Percentiles rank a stretch among this genome's conserved stretches.
Conservation (phyloP, 1,140 invertebrate genomes). For the Drosophila baimaii region DNA sequence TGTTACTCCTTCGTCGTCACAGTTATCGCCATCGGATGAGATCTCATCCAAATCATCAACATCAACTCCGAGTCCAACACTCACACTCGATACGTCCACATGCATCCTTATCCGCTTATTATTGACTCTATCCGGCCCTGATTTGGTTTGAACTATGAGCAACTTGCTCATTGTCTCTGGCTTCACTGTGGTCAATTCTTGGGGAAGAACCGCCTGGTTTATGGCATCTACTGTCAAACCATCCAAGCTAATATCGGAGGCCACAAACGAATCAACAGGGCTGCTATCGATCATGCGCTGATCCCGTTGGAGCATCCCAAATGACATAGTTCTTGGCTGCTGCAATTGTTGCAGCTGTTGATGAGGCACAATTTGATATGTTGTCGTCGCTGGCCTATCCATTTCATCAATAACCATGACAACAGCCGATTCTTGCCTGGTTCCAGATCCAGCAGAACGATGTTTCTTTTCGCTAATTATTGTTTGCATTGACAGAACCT, state of each 20-base stretch:
- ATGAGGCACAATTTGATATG: conserved; percentile 71
- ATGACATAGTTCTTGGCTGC: conserved; percentile 51
- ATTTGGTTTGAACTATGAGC: conserved; percentile 53
- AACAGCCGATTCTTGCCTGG: conserved; percentile 78
- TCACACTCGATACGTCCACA: conserved; percentile 46
- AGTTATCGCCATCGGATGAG: conserved; percentile 58
- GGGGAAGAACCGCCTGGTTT: conserved; percentile 30
- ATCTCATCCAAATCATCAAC: conserved; percentile 55
- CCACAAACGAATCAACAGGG: conserved; percentile 64
- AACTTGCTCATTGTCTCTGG: conserved; percentile 59
- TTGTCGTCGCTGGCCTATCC: conserved; percentile 60
- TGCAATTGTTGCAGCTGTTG: conserved; percentile 71
- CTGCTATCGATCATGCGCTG: conserved; percentile 40
- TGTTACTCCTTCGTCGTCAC: conserved; percentile 71
- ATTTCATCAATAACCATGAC: conserved; percentile 85
- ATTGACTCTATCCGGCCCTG: not conserved
- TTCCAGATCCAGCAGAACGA: not conserved
- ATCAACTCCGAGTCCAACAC: conserved; percentile 22
- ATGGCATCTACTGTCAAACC: conserved; percentile 51
- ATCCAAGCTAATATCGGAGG: conserved; percentile 69
- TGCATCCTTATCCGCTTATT: conserved; percentile 32
- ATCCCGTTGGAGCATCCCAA: conserved; percentile 53
- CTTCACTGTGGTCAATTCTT: conserved; percentile 64
- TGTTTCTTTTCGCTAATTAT: conserved; percentile 45
- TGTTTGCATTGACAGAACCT: conserved; percentile 41